Evolutionary conservation across 2,797 vertebrate genomes (phyloP).

Genomic region (Delichon dasypus): DNA sequence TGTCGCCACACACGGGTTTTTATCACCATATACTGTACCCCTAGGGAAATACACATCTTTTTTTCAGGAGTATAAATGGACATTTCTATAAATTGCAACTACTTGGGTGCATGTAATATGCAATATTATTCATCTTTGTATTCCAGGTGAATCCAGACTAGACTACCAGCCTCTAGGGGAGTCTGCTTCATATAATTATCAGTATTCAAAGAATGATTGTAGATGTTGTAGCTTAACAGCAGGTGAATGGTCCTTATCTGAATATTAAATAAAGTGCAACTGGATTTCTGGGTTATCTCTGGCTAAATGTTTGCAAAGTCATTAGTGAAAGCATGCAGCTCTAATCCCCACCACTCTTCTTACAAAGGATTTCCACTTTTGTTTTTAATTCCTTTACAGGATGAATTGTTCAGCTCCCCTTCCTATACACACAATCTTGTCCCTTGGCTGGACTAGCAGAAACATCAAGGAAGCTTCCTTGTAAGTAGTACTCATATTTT

Average conservation of each 20-base stretch:
- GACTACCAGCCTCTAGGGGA: slow-evolving; percentile 67
- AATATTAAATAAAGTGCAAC: slow-evolving; percentile 74
- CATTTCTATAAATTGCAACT: slow-evolving; percentile 63
- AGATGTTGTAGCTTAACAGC: slow-evolving; percentile 73
- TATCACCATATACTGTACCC: slow-evolving; percentile 9
- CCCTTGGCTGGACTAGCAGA: slow-evolving; percentile 9
- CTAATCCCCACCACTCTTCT: slow-evolving; percentile 33
- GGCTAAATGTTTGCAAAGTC: slow-evolving; percentile 66
- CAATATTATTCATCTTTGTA: slow-evolving; percentile 70
- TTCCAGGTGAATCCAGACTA: slow-evolving; percentile 70
- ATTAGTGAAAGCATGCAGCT: slow-evolving; percentile 47
- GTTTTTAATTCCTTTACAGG: slow-evolving; percentile 35
- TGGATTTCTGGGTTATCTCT: slow-evolving; percentile 61
- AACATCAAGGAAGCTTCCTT: slow-evolving; percentile 34
- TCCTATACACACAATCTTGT: neutral
- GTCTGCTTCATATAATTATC: slow-evolving; percentile 72
- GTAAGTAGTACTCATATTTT: neutral
- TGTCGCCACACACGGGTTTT: slow-evolving; percentile 34
- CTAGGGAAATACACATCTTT: slow-evolving; percentile 35
- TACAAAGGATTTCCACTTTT: slow-evolving; percentile 40
- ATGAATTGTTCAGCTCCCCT: slow-evolving; percentile 10
- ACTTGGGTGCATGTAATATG: slow-evolving; percentile 62
- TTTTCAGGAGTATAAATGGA: slow-evolving; percentile 49
- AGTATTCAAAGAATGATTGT: slow-evolving; percentile 73
- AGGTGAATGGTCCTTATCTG: slow-evolving; percentile 72